Base-by-base conservation (phyloP, 2,888 invertebrate genomes). In the Thelaira solivaga region DNA sequence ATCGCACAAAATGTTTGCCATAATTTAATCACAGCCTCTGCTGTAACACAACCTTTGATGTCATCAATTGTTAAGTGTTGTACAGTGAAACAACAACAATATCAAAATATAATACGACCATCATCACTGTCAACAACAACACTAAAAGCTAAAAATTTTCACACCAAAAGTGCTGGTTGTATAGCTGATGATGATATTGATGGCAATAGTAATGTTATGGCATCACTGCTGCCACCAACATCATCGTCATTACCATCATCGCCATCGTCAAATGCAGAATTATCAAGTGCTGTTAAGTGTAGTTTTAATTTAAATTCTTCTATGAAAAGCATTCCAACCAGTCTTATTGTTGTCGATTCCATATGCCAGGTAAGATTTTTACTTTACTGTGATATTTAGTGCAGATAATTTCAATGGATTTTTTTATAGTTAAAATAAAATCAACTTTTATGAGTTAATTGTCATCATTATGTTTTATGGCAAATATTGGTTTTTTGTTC, bases 1-100 rank as follows among this genome's bases (percentile, higher is more conserved):
- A 87, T 85, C 82, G 88, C 88, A 85, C 87, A 88, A 85, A 88
- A 87, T 80, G 77, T 82, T 81, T 82, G 84, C 80, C 83, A 83
- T 77, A 85, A 82, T 80, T 84, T 87, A 82, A 84, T 82, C 64
- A 83, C 86, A 74, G 85, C 87, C 61, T 80, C 83, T 64, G 86
- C 86, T 69, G 76, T 87, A 29, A 86, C 84, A 51, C 82, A 86
- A 83, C 82, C 85, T 64, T 81, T 86, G 80, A 84, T 84, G 83
- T 83, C 85, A 68, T 82, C 82, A 75, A 85, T 83, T 64, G 82
- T 81, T 74, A 84, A 83, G 41, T 81, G 82, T 68, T 73, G 71
- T 55, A 69, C 49, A 73, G 62, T 76, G 26, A 67, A 61, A 36
- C 62, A 67, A 53, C 77, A 64, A 51, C 67, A 47, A 39, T 43